Evolutionary conservation across 2,113 vertebrate genomes (phyloP).

Genomic region (Butorides virescens): DNA sequence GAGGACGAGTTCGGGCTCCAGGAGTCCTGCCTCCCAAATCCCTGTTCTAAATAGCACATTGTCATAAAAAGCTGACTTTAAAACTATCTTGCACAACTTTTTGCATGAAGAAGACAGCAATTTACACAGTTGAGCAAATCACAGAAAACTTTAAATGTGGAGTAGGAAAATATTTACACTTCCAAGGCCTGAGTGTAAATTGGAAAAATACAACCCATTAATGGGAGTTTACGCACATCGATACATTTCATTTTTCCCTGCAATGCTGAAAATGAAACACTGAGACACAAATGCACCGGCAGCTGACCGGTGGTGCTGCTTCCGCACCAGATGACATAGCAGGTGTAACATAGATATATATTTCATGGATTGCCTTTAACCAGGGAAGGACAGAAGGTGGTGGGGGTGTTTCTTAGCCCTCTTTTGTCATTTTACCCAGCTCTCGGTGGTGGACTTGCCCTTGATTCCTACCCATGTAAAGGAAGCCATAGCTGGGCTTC

Average conservation of each 20-base stretch:
- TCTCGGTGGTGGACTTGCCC: background rate
- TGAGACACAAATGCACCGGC: background rate
- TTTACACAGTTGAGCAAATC: conserved; percentile 40
- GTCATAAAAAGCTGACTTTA: conserved; percentile 38
- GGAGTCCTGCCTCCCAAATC: conserved; percentile 3
- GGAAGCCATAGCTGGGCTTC: background rate
- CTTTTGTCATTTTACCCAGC: background rate
- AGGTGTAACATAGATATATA: background rate
- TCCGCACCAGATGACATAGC: background rate
- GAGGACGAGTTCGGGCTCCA: background rate
- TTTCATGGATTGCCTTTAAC: background rate
- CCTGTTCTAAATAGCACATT: background rate
- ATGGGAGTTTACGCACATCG: background rate
- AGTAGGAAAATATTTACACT: conserved; percentile 50
- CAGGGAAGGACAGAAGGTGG: background rate
- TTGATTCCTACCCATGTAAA: background rate
- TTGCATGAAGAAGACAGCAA: conserved; percentile 1
- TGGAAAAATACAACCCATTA: conserved; percentile 35
- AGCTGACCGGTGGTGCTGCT: background rate
- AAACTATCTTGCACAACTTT: background rate
- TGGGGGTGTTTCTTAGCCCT: background rate
- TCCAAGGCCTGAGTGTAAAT: conserved; percentile 27
- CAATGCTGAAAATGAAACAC: conserved; percentile 23
- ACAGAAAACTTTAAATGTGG: background rate
- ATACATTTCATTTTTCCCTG: conserved; percentile 5